Evolutionary conservation across 23 tunicate genomes (phyloP).

Genomic region (Halocynthia roretzi): DNA sequence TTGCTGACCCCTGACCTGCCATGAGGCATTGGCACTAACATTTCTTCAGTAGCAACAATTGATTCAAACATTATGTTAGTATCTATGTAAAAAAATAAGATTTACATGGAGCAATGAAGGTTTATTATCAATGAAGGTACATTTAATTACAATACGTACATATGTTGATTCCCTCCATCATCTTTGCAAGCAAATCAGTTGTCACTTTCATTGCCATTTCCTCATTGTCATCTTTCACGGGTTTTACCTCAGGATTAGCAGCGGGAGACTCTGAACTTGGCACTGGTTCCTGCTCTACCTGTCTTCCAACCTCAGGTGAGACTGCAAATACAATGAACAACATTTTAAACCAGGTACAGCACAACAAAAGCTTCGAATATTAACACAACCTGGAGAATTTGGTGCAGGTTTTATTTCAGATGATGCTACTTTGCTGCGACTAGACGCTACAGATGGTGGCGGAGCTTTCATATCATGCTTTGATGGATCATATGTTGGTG

Average conservation of each 20-base stretch:
- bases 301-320: not conserved
- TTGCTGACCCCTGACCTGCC: too few relatives aligned
- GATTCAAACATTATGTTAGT: too few relatives aligned
- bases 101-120: too few relatives aligned
- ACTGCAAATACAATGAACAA: too few relatives aligned
- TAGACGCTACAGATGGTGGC: not conserved
- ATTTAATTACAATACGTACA: not conserved
- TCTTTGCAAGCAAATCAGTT: slow-evolving; percentile 3
- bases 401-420: not conserved
- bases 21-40: too few relatives aligned
- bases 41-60: too few relatives aligned
- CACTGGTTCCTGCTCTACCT: not conserved
- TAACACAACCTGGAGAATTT: not conserved
- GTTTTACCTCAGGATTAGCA: not conserved
- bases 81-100: too few relatives aligned
- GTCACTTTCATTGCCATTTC: slow-evolving; percentile 11
- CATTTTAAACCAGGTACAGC: too few relatives aligned
- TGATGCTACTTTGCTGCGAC: not conserved
- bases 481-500: not conserved
- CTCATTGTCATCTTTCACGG: not conserved
- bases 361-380: too few relatives aligned
- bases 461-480: not conserved
- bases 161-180: slow-evolving; percentile 1
- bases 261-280: slow-evolving; percentile 5
- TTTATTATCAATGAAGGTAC: too few relatives aligned